Conservation (phyloP, 2,888 invertebrate genomes). For the Acrocyrtus sp. region DNA sequence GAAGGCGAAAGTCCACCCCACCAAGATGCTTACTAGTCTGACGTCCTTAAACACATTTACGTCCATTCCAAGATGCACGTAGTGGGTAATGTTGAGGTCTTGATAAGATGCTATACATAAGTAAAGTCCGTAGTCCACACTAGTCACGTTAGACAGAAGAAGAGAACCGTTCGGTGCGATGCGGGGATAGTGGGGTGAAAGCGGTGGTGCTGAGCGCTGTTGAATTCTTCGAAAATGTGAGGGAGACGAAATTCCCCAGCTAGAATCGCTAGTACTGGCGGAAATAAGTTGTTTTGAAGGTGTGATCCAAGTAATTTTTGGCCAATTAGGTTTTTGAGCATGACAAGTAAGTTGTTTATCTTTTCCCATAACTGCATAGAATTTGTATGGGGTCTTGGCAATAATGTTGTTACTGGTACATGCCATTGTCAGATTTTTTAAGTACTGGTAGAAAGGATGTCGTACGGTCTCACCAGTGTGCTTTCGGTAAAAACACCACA, state of each 20-base stretch:
- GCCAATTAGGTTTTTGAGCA: constrained; percentile 79
- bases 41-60: constrained; percentile 86
- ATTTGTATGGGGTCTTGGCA: constrained; percentile 73
- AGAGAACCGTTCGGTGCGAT: constrained; percentile 83
- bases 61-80: constrained; percentile 83
- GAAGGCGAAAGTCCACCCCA: constrained; percentile 83
- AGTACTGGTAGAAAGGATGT: constrained; percentile 51
- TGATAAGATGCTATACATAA: constrained; percentile 87
- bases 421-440: constrained; percentile 73
- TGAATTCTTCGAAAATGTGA: constrained; percentile 1
- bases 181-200: constrained; percentile 73
- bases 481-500: constrained; percentile 40
- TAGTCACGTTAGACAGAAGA: constrained; percentile 74
- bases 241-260: neutral
- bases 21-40: constrained; percentile 83
- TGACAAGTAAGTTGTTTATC: constrained; percentile 81
- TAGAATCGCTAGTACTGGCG: neutral
- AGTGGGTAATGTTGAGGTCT: constrained; percentile 77
- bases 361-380: constrained; percentile 70
- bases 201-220: constrained; percentile 42
- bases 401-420: constrained; percentile 76
- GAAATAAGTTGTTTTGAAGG: constrained; percentile 56
- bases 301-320: constrained; percentile 88
- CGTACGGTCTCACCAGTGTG: constrained; percentile 1
- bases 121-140: constrained; percentile 83